phyloP scores from a whole-genome alignment of 2,113 vertebrate species.

The Bubalus kerabau region DNA sequence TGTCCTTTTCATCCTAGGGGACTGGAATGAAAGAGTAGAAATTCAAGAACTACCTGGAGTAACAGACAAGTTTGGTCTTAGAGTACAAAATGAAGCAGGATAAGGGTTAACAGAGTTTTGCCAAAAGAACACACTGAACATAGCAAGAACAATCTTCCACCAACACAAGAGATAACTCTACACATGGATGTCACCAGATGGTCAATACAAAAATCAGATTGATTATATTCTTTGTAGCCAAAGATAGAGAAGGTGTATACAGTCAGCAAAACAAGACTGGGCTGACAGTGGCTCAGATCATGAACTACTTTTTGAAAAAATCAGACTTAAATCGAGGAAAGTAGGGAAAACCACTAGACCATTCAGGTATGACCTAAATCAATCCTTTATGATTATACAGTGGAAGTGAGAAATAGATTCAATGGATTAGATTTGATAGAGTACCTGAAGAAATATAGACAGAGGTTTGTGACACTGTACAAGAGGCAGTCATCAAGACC shows the following conservation, averaged over 20 bases:
- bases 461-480: neutral
- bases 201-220: neutral
- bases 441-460: neutral
- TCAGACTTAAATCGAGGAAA: neutral
- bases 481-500: neutral
- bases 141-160: neutral
- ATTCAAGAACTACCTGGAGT: neutral
- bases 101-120: neutral
- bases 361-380: neutral
- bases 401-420: neutral
- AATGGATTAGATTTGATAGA: neutral
- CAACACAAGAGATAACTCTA: neutral
- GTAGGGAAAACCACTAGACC: neutral
- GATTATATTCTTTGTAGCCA: neutral
- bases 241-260: neutral
- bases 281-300: neutral
- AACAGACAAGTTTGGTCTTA: neutral
- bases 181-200: too few relatives aligned
- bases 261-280: neutral
- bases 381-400: neutral
- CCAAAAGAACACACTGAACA: neutral
- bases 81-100: neutral
- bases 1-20: neutral
- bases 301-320: neutral
- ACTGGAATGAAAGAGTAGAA: neutral